phyloP scores from a whole-genome alignment of 2,113 vertebrate genomes.

The Corynorhinus townsendii region DNA sequence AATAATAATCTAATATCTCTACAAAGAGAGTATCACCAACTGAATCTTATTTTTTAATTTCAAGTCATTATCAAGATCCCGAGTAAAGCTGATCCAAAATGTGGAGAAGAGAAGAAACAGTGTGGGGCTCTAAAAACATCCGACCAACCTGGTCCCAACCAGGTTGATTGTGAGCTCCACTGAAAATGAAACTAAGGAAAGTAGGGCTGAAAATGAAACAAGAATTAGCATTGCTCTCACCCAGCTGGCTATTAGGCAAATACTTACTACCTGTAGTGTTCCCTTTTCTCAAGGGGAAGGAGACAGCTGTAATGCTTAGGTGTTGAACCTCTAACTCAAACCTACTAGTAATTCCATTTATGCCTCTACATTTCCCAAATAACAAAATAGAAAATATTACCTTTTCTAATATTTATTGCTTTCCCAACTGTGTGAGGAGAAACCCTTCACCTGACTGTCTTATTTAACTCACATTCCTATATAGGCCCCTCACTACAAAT shows the following conservation, averaged over 20 bases:
- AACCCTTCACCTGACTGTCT: not conserved
- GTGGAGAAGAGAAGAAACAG: not conserved
- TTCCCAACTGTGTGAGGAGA: not conserved
- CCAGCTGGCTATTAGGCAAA: not conserved
- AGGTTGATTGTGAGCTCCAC: not conserved
- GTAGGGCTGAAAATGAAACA: not conserved
- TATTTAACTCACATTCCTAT: not conserved
- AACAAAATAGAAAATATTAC: not conserved
- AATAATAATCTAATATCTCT: constrained; percentile 15
- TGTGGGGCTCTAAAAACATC: not conserved
- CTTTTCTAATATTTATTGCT: not conserved
- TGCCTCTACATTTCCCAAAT: not conserved
- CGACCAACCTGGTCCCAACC: not conserved
- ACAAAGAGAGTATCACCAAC: not conserved
- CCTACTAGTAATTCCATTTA: not conserved
- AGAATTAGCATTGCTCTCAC: not conserved
- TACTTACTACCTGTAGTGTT: not conserved
- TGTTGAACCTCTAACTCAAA: not conserved
- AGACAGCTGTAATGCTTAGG: not conserved
- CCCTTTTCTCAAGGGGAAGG: not conserved
- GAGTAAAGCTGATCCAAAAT: not conserved
- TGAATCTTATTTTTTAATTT: constrained; percentile 32
- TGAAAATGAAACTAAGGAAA: not conserved
- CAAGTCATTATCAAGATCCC: not conserved
- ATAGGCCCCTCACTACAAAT: not conserved